phyloP scores from a whole-genome alignment of 2,888 invertebrate genomes.

The Ichneumoninae sp. region DNA sequence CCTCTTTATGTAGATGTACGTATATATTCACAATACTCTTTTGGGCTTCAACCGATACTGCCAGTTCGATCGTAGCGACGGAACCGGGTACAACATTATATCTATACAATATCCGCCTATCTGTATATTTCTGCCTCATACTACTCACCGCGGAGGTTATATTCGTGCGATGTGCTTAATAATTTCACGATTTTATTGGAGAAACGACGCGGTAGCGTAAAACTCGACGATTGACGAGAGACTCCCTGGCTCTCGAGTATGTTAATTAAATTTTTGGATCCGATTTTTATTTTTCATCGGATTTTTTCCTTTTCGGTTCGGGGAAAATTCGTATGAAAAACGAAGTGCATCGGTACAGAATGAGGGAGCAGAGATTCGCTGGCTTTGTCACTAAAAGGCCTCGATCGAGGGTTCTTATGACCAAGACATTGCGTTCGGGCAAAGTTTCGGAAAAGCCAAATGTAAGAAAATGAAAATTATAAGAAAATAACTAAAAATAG shows the following conservation, averaged over 20 bases:
- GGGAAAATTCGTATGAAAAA: neutral
- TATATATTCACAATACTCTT: slow-evolving; percentile 30
- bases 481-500: neutral
- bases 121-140: slow-evolving; percentile 45
- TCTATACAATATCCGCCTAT: slow-evolving; percentile 23
- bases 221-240: slow-evolving; percentile 58
- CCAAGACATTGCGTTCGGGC: neutral
- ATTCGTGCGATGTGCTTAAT: slow-evolving; percentile 60
- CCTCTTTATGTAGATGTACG: neutral
- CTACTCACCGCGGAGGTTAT: slow-evolving; percentile 48
- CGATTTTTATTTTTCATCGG: slow-evolving; percentile 32
- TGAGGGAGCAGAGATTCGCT: neutral
- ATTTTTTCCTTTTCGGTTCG: neutral
- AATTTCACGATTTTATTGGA: slow-evolving; percentile 62
- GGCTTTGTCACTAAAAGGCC: neutral
- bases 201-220: slow-evolving; percentile 53
- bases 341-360: neutral
- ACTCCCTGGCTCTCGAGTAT: slow-evolving; percentile 40
- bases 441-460: neutral
- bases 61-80: slow-evolving; percentile 33
- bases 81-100: slow-evolving; percentile 16
- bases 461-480: too few relatives aligned
- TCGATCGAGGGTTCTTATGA: neutral
- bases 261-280: slow-evolving; percentile 63
- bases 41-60: slow-evolving; percentile 30